phyloP scores from a whole-genome alignment of 2,113 vertebrate species.

The Crotalus viridis region DNA sequence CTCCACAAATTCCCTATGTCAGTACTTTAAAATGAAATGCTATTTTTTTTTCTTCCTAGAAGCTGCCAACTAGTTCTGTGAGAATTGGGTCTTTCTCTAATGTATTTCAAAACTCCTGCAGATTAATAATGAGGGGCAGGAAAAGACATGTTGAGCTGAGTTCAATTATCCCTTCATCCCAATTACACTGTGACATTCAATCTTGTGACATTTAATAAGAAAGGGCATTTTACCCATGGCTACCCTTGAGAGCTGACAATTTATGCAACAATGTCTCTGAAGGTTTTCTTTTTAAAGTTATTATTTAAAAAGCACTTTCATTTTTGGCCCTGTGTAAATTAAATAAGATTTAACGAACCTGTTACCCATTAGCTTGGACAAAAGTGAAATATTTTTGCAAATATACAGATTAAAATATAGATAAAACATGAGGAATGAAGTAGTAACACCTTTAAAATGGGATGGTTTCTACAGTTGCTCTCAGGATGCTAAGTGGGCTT shows the following conservation, averaged over 20 bases:
- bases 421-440: constrained; percentile 9
- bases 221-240: constrained; percentile 78
- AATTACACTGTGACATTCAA: constrained; percentile 79
- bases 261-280: constrained; percentile 61
- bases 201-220: constrained; percentile 80
- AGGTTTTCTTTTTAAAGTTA: constrained; percentile 44
- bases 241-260: constrained; percentile 66
- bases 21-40: constrained; percentile 48
- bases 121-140: constrained; percentile 69
- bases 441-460: not conserved
- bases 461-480: not conserved
- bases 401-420: not conserved
- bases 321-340: constrained; percentile 63
- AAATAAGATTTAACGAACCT: constrained; percentile 64
- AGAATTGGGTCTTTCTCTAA: constrained; percentile 60
- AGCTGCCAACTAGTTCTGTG: constrained; percentile 63
- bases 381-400: constrained; percentile 49
- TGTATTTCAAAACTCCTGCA: constrained; percentile 67
- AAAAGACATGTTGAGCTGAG: constrained; percentile 68
- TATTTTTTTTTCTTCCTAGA: constrained; percentile 35
- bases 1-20: constrained; percentile 48
- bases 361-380: constrained; percentile 52
- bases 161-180: constrained; percentile 75
- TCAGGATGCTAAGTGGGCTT: not conserved
- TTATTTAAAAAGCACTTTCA: constrained; percentile 50